Evolutionary conservation across 2,797 vertebrate genomes (phyloP), one percentile per base, ranked within the genome.

Genomic region (Mormyrus hasselquistii): DNA sequence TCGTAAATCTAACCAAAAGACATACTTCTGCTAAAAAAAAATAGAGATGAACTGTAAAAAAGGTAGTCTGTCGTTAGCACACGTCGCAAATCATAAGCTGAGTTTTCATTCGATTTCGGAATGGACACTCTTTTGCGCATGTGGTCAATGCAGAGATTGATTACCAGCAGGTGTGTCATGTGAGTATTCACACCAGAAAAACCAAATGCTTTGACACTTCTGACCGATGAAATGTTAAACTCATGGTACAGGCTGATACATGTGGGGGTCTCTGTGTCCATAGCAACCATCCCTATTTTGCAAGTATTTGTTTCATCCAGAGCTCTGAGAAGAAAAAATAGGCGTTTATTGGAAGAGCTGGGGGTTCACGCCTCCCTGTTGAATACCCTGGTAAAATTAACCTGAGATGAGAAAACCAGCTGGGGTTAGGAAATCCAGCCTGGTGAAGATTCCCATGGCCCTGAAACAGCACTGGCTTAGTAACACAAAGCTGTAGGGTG

Each of bases 401-500:
- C 76, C 19, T 47, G 16, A 44, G 76, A 82, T 82, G 76, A 47
- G 76, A 82, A 82, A 82, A 82, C 76, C 76, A 82, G 76, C 76
- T 82, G 76, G 76, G 38, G 38, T 82, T 82, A 82, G 41, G 41
- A n/a, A 41, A 82, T 47, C 76, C 76, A 82, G 76, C 38, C 76
- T 82, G 41, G 38, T 41, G 6, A 82, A 47, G 76, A 9, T 82
- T 41, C 34, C 38, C 38, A 82, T 41, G 19, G 76, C 16, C 29
- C 5, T 82, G n/a, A 82, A 47, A 82, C 76, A 82, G 38, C 34
- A 82, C 34, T 47, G 38, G 7, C 73, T 16, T 79, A 0, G 2
- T 44, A 44, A 44, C 73, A 41, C 73, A 44, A 2, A 16, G 16
- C 38, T 76, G 34, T 41, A 76, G 29, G 34, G 69, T 38, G 29